phyloP scores from a whole-genome alignment of 2,113 vertebrate genomes.

The Cynopterus brachyotis region DNA sequence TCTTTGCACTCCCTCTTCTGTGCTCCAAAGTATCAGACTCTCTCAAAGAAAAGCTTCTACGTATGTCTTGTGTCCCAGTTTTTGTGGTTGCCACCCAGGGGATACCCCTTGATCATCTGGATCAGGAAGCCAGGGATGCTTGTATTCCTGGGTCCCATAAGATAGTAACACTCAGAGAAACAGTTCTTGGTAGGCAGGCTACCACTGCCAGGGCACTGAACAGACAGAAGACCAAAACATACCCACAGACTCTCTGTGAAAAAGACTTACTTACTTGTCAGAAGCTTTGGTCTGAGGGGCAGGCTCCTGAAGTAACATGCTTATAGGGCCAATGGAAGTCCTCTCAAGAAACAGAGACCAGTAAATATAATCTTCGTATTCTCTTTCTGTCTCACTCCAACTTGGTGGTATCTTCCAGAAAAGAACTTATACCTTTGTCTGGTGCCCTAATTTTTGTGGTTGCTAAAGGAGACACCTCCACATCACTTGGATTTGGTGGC shows the following conservation, averaged over 20 bases:
- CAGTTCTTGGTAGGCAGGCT: not conserved
- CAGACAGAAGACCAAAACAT: not conserved
- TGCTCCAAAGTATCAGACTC: not conserved
- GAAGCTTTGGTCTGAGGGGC: not conserved
- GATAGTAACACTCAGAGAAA: not conserved
- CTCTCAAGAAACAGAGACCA: not conserved
- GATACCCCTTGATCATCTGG: not conserved
- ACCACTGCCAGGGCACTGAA: not conserved
- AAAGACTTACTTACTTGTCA: not conserved
- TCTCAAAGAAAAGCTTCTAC: not conserved
- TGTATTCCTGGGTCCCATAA: not conserved
- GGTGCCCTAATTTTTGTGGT: not conserved
- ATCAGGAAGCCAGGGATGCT: not conserved
- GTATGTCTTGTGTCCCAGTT: not conserved
- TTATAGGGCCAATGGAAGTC: not conserved
- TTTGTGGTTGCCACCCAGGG: not conserved
- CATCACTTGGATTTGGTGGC: not conserved
- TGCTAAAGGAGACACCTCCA: not conserved
- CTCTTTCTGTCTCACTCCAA: not conserved
- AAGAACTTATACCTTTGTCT: not conserved
- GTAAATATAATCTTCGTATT: not conserved
- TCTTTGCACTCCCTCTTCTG: not conserved
- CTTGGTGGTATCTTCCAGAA: not conserved
- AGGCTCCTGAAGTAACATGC: not conserved
- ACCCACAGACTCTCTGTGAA: not conserved